Percentiles rank a stretch among this genome's conserved stretches.
These are phyloP conservation scores for Pituophis catenifer DNA, from an alignment of 2,113 vertebrate genomes.

Conservation along the genomic window DNA sequence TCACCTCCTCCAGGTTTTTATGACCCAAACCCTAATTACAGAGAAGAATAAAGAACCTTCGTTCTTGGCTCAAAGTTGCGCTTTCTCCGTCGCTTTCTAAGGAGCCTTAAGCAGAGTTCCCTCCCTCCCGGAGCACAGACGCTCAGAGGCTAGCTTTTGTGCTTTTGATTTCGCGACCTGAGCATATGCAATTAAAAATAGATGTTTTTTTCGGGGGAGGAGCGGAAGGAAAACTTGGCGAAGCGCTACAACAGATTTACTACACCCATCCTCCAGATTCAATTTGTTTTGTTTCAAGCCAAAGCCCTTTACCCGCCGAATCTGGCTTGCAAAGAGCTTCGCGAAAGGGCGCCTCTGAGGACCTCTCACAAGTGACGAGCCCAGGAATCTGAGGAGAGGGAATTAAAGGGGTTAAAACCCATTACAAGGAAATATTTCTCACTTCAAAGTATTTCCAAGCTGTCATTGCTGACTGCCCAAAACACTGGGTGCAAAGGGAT, in stretches of 20 bases:
- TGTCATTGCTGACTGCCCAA: background rate
- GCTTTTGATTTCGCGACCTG: background rate
- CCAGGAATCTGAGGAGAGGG: background rate
- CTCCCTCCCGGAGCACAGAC: background rate
- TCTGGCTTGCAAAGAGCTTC: background rate
- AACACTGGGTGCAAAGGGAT: background rate
- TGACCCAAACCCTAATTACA: too few species aligned
- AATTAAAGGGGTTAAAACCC: background rate
- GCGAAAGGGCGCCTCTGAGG: background rate
- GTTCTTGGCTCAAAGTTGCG: constrained; percentile 29
- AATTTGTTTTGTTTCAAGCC: background rate
- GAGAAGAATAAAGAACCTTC: constrained; percentile 40
- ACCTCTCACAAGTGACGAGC: background rate
- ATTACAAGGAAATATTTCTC: background rate
- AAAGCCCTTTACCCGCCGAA: background rate
- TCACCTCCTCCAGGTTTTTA: background rate
- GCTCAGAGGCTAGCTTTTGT: background rate
- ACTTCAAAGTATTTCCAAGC: background rate
- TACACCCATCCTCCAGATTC: background rate
- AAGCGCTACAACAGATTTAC: background rate
- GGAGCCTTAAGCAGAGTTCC: background rate
- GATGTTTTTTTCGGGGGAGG: background rate
- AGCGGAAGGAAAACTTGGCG: background rate
- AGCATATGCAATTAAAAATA: background rate
- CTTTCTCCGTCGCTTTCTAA: background rate